Conservation (phyloP, 2,113 vertebrate genomes). For the Cyphomyrus plagiostoma region DNA sequence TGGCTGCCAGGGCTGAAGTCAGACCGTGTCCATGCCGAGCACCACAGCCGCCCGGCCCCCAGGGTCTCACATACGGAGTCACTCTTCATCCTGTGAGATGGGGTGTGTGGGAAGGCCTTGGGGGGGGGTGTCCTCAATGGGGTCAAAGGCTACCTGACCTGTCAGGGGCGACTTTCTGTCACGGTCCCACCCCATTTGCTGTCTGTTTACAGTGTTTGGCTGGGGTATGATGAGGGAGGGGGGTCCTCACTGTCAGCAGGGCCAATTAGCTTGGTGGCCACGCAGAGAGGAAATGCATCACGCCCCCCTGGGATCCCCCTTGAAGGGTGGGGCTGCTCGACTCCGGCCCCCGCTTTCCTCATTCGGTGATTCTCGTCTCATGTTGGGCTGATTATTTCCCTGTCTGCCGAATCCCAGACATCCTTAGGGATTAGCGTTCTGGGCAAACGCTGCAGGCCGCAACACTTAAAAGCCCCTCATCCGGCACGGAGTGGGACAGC, state of each 20-base stretch:
- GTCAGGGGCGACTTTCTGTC: constrained; percentile 60
- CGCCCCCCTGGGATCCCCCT: constrained; percentile 53
- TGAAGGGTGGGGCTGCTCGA: background rate
- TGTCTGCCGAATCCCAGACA: background rate
- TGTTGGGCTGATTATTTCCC: background rate
- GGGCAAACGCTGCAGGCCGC: background rate
- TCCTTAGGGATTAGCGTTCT: background rate
- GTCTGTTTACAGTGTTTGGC: constrained; percentile 39
- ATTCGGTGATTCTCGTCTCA: constrained; percentile 40
- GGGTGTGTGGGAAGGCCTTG: constrained; percentile 63
- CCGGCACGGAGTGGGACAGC: constrained; percentile 12
- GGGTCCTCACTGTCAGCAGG: constrained; percentile 56
- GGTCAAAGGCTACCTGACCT: constrained; percentile 61
- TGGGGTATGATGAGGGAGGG: constrained; percentile 51
- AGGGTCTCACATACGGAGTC: constrained; percentile 59
- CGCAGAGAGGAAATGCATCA: constrained; percentile 57
- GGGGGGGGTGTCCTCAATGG: constrained; percentile 39
- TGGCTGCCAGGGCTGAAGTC: background rate
- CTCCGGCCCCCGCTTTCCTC: constrained; percentile 34
- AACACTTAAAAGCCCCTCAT: constrained; percentile 7
- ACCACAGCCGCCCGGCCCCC: constrained; percentile 20
- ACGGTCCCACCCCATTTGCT: constrained; percentile 33
- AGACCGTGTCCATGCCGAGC: background rate
- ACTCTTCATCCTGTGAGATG: constrained; percentile 63
- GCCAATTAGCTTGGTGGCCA: constrained; percentile 64